Conservation (phyloP, 2,888 invertebrate species). For the Leptura quadrifasciata region DNA sequence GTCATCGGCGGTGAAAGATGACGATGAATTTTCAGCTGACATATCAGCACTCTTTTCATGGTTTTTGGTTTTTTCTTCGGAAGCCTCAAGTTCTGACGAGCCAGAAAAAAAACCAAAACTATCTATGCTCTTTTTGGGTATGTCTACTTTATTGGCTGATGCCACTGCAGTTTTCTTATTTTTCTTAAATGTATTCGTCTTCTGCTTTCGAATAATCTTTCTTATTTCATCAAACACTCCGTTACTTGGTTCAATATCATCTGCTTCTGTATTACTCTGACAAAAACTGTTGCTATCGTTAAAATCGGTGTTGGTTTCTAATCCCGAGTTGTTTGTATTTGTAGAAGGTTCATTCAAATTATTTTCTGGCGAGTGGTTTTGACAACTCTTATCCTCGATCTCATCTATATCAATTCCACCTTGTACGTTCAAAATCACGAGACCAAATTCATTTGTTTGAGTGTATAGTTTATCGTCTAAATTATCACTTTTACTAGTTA, state of each 20-base stretch:
- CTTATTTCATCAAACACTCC: constrained; percentile 57
- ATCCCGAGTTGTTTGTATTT: background rate
- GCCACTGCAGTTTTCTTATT: constrained; percentile 14
- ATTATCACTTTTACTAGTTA: background rate
- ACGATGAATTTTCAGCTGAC: constrained; percentile 47
- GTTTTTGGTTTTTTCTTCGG: constrained; percentile 17
- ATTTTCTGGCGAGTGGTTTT: background rate
- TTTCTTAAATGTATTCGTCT: constrained; percentile 21
- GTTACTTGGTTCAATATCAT: constrained; percentile 41
- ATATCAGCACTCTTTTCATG: background rate
- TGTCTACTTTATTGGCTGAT: background rate
- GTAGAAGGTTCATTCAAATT: constrained; percentile 36
- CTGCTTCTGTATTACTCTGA: background rate
- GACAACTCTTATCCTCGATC: constrained; percentile 25
- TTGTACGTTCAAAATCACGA: constrained; percentile 56
- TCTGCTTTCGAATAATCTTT: constrained; percentile 59
- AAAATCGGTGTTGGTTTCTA: constrained; percentile 14
- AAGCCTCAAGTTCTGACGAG: background rate
- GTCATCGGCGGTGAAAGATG: constrained; percentile 39
- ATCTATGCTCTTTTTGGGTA: background rate
- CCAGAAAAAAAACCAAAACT: constrained; percentile 15
- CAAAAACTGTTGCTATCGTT: constrained; percentile 11
- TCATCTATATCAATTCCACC: constrained; percentile 55
- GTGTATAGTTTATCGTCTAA: constrained; percentile 41
- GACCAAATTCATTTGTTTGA: constrained; percentile 54